A percentile compares a stretch with the other conserved stretches of the same genome.
Evolutionary conservation across 2,888 invertebrate genomes (phyloP).

Genomic region (Ametastegia equiseti): DNA sequence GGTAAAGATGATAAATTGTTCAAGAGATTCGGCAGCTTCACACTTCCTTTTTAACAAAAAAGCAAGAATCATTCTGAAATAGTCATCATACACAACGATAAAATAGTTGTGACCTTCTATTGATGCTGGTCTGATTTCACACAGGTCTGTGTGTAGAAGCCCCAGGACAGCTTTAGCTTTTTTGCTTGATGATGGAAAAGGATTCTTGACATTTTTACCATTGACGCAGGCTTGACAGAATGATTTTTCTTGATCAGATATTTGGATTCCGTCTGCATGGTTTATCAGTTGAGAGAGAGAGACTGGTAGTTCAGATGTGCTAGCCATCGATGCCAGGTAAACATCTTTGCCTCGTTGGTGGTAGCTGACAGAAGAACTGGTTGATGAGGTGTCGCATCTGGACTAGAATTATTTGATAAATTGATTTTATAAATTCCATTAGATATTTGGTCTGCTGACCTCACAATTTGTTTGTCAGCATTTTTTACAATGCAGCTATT

Average conservation of each 20-base stretch:
- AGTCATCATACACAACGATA: slow-evolving; percentile 33
- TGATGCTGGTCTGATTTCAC: background rate
- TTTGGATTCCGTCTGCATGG: background rate
- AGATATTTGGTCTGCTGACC: background rate
- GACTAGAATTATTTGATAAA: background rate
- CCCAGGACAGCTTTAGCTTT: slow-evolving; percentile 18
- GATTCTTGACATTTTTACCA: slow-evolving; percentile 17
- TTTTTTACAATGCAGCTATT: background rate
- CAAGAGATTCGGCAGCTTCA: slow-evolving; percentile 27
- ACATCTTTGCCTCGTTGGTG: background rate
- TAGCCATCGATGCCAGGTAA: background rate
- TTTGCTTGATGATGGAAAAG: background rate
- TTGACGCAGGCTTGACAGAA: slow-evolving; percentile 24
- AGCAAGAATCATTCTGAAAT: slow-evolving; percentile 22
- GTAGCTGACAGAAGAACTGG: slow-evolving; percentile 3
- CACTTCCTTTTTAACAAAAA: slow-evolving; percentile 29
- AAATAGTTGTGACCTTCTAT: slow-evolving; percentile 18
- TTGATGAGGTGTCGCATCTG: background rate
- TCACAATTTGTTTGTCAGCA: background rate
- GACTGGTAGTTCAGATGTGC: slow-evolving; percentile 9
- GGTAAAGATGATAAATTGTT: slow-evolving; percentile 51
- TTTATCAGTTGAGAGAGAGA: background rate
- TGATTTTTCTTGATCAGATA: slow-evolving; percentile 14
- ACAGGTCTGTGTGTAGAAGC: slow-evolving; percentile 39
- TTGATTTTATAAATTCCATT: slow-evolving; percentile 10